Percentiles rank a stretch among this genome's conserved stretches.
phyloP scores from a whole-genome alignment of 2,888 invertebrate species.

The Synanthedon myopaeformis region DNA sequence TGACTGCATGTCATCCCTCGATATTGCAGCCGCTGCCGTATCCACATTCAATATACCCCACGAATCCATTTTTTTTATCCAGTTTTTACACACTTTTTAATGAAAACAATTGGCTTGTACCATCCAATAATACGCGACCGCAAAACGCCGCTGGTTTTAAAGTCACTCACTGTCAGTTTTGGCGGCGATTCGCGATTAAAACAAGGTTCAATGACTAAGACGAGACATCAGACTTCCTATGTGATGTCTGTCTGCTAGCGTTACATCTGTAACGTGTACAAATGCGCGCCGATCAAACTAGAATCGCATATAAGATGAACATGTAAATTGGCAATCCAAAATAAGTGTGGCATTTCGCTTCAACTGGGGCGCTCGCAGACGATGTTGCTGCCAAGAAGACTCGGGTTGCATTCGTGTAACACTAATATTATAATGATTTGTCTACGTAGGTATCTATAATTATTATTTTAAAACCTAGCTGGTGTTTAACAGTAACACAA shows the following conservation, averaged over 20 bases:
- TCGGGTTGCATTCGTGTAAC: slow-evolving; percentile 60
- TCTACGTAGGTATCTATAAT: too few relatives aligned
- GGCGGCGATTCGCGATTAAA: slow-evolving; percentile 28
- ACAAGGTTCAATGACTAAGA: slow-evolving; percentile 12
- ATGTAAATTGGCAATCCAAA: slow-evolving; percentile 67
- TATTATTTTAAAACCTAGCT: too few relatives aligned
- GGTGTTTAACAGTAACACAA: too few relatives aligned
- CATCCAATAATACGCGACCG: background rate
- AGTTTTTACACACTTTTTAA: background rate
- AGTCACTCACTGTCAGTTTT: slow-evolving; percentile 26
- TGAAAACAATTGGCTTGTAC: background rate
- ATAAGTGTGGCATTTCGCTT: slow-evolving; percentile 69
- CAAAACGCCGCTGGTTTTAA: background rate
- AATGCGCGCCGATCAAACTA: slow-evolving; percentile 22
- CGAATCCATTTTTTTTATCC: slow-evolving; percentile 73
- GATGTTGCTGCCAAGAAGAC: slow-evolving; percentile 55
- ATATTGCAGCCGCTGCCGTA: slow-evolving; percentile 74
- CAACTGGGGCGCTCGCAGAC: slow-evolving; percentile 50
- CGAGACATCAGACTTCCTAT: slow-evolving; percentile 18
- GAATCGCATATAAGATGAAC: slow-evolving; percentile 27
- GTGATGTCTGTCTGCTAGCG: slow-evolving; percentile 20
- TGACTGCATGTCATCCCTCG: slow-evolving; percentile 74
- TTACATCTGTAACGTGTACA: slow-evolving; percentile 20
- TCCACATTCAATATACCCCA: slow-evolving; percentile 79
- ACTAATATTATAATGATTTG: slow-evolving; percentile 8